Evolutionary conservation across 2,113 vertebrate species (phyloP).

Genomic region (Symphodus melops): DNA sequence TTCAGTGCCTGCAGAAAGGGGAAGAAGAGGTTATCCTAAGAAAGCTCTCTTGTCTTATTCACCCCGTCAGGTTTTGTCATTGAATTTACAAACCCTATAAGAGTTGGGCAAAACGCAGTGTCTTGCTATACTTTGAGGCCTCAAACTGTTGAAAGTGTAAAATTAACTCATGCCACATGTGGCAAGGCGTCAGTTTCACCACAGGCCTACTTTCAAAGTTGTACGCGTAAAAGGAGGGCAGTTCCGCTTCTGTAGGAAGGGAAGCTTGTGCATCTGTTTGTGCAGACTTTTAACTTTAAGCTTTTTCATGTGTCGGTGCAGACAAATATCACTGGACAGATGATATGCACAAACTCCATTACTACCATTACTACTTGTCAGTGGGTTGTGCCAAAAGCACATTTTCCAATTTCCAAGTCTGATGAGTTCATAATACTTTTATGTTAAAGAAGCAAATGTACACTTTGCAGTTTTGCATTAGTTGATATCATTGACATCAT

Average conservation of each 20-base stretch:
- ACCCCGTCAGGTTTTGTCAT: conserved; percentile 2
- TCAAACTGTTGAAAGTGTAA: conserved; percentile 61
- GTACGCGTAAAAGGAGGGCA: conserved; percentile 25
- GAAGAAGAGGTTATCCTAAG: not conserved
- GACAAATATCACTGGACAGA: not conserved
- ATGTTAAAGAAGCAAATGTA: not conserved
- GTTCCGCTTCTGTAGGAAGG: conserved; percentile 45
- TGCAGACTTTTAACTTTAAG: conserved; percentile 18
- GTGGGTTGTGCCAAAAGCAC: not conserved
- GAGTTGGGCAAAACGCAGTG: conserved; percentile 15
- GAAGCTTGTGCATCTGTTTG: conserved; percentile 29
- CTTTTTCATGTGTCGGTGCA: not conserved
- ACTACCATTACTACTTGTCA: not conserved
- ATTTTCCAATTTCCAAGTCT: not conserved
- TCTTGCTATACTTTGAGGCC: conserved; percentile 23
- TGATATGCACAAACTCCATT: not conserved
- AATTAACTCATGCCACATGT: conserved; percentile 63
- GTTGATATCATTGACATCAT: not conserved
- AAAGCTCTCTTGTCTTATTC: not conserved
- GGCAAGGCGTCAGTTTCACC: conserved; percentile 63
- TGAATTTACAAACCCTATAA: conserved; percentile 21
- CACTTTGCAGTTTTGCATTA: not conserved
- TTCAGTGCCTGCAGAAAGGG: not conserved
- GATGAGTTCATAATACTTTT: not conserved
- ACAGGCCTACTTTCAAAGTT: conserved; percentile 54